Evolutionary conservation across 1,140 invertebrate genomes (phyloP), one percentile per base, ranked within the genome.

Genomic region (Heterodera carotae): DNA sequence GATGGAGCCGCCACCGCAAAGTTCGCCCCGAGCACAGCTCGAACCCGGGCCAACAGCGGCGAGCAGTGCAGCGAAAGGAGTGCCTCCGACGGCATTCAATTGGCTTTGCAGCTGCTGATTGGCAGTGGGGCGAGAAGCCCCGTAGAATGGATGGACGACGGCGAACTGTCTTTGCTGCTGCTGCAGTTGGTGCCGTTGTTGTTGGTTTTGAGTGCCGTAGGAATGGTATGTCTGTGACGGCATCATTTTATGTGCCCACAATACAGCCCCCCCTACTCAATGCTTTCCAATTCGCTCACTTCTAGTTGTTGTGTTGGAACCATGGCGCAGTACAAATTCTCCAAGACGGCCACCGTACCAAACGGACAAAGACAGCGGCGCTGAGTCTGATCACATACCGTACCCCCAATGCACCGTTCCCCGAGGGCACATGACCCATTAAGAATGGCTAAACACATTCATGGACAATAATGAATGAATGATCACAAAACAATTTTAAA

Each of bases 361-460:
- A 78, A 81, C 27, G 85, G 85, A 64, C 85, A 86, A 31, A 88
- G 81, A 70, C 85, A 86, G 18, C 80, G 76, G 12, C 53, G 71
- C 60, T 84, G 69, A 29, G 72, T 69, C 12, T 78, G 69, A 64
- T 86, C 85, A 69, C 85, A 86, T 31, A 86, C 83, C 56, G 86
- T 88, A n/a, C 84, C 84, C 31, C 85, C 85, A 66, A 88, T 88
- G 66, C 85, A 86, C 43, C 80, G 79, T 60, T 86, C 86, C 34
- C 85, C 85, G 59, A 84, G 79, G 31, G 81, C 85, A 74, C 85
- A 86, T 34, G 77, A 77, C 60, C 87, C 87, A 78, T 86, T 86
- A 53, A 86, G 72, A 73, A 86, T 86, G 1, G 86, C 85, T 84
- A 31, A 76, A 78, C 0, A 0, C 10, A 62, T 8, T 8, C 27